phyloP scores from a whole-genome alignment of 2,888 invertebrate genomes.

The Drosophila paramelanica region DNA sequence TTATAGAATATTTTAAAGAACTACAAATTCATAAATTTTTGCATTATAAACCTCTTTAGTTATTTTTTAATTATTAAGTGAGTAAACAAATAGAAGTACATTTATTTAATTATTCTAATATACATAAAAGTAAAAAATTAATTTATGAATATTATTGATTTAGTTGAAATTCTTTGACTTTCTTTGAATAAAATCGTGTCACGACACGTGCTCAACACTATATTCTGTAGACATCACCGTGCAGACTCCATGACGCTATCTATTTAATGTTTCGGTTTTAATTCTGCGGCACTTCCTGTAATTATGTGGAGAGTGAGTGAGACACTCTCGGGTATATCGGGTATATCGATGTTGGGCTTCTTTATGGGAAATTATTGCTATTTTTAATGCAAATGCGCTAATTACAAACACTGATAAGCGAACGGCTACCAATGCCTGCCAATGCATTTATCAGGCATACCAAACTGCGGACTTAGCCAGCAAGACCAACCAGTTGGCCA shows the following conservation, averaged over 20 bases:
- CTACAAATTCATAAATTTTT: no score
- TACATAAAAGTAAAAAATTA: no score
- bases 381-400: conserved; percentile 82
- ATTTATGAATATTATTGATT: background rate
- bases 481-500: conserved; percentile 20
- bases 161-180: no score
- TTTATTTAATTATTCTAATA: no score
- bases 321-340: conserved; percentile 18
- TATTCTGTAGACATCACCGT: conserved; percentile 12
- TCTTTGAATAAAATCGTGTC: conserved; percentile 16
- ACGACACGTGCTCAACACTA: conserved; percentile 14
- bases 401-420: conserved; percentile 80
- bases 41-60: no score
- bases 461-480: conserved; percentile 23
- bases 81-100: no score
- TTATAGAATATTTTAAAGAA: no score
- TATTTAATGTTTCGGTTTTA: conserved; percentile 73
- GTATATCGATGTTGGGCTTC: conserved; percentile 61
- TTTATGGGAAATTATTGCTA: conserved; percentile 80
- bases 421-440: conserved; percentile 39
- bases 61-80: no score
- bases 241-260: conserved; percentile 59
- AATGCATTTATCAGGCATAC: conserved; percentile 72
- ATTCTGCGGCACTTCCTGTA: conserved; percentile 73
- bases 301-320: conserved; percentile 51